Percentiles rank a stretch among this genome's conserved stretches.
These are phyloP conservation scores for Ramazzottius varieornatus DNA, from an alignment of 2,888 invertebrate genomes.

Conservation along the genomic window DNA sequence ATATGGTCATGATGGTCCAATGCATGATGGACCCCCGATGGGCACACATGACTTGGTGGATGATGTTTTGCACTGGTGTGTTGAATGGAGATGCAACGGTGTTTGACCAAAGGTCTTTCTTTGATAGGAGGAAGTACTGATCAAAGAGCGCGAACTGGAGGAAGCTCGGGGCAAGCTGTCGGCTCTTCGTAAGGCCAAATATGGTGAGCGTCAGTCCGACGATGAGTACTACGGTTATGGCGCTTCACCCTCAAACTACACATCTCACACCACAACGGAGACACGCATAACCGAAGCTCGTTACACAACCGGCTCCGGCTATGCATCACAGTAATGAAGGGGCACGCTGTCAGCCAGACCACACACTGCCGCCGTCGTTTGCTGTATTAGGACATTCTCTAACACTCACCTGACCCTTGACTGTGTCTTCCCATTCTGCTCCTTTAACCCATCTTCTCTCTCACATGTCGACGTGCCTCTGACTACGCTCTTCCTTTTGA, in stretches of 20 bases:
- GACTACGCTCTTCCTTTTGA: too few species aligned
- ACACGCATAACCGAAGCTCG: neutral
- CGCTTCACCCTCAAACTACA: neutral
- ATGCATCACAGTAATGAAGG: too few species aligned
- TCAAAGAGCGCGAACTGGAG: conserved; percentile 74
- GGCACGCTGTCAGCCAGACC: too few species aligned
- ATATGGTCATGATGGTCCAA: neutral
- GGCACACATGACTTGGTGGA: neutral
- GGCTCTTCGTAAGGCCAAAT: conserved; percentile 72
- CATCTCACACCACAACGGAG: neutral
- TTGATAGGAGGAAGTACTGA: conserved; percentile 40
- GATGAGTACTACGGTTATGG: conserved; percentile 13
- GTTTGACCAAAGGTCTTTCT: too few species aligned
- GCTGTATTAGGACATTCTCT: too few species aligned
- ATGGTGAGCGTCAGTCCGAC: conserved; percentile 27
- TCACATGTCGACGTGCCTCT: too few species aligned
- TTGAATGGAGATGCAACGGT: too few species aligned
- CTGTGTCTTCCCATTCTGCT: too few species aligned
- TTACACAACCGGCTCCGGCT: neutral
- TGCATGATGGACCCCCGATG: neutral
- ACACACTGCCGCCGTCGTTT: too few species aligned
- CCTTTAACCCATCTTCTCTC: too few species aligned
- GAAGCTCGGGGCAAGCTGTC: conserved; percentile 68
- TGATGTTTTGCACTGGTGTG: too few species aligned
- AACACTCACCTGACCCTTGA: too few species aligned